Evolutionary conservation across 2,888 invertebrate species (phyloP).

Genomic region (Andrena bucephala): DNA sequence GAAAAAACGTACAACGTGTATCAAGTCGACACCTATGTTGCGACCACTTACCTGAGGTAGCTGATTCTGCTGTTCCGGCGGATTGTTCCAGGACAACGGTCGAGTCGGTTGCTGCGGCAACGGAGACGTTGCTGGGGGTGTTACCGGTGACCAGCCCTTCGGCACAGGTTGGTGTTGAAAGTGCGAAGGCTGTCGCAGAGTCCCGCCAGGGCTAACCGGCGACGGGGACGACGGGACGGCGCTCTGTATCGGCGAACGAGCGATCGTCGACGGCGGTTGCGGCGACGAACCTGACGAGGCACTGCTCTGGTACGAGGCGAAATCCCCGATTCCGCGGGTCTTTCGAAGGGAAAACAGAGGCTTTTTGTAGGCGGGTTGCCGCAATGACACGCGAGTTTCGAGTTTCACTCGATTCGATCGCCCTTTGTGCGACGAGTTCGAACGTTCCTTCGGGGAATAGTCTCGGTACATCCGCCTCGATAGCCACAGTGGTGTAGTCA

Average conservation of each 20-base stretch:
- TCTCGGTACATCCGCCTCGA: constrained; percentile 60
- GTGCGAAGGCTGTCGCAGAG: constrained; percentile 79
- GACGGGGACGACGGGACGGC: constrained; percentile 75
- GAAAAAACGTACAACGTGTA: neutral
- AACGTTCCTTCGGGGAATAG: neutral
- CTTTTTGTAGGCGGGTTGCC: constrained; percentile 57
- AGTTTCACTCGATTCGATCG: constrained; percentile 1
- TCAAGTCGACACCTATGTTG: constrained; percentile 53
- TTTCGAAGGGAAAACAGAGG: constrained; percentile 70
- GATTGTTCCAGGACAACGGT: constrained; percentile 45
- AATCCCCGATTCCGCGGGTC: constrained; percentile 82
- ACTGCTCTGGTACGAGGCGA: constrained; percentile 80
- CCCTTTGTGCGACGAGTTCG: neutral
- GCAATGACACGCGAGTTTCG: constrained; percentile 18
- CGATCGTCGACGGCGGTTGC: constrained; percentile 71
- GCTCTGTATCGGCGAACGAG: constrained; percentile 67
- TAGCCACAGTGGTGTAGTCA: constrained; percentile 66
- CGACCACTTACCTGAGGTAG: constrained; percentile 70
- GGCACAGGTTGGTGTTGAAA: constrained; percentile 75
- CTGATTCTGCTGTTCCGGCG: constrained; percentile 55
- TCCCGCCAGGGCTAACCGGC: constrained; percentile 82
- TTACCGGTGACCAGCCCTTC: constrained; percentile 85
- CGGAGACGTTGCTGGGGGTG: constrained; percentile 85
- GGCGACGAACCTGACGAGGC: constrained; percentile 79
- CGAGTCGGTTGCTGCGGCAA: constrained; percentile 72